phyloP scores from a whole-genome alignment of 2,113 vertebrate species.

The Clarias macrocephalus region DNA sequence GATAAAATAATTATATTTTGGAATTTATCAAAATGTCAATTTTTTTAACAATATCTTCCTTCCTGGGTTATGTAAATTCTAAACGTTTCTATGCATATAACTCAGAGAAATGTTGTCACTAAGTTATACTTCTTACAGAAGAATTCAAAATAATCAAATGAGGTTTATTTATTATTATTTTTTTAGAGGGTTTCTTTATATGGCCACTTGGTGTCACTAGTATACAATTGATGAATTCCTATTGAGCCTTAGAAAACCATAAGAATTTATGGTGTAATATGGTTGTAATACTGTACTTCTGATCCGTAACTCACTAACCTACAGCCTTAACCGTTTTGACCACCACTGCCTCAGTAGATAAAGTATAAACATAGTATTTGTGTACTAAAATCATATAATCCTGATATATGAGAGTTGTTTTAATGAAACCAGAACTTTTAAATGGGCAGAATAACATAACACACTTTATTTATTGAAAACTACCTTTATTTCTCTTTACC shows the following conservation, averaged over 20 bases:
- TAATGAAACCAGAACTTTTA: no score
- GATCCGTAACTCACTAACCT: no score
- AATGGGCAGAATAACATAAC: no score
- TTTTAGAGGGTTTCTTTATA: constrained; percentile 20
- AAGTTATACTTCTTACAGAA: background rate
- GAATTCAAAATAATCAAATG: background rate
- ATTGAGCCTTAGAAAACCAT: background rate
- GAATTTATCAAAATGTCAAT: background rate
- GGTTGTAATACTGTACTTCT: no score
- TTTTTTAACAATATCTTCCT: background rate
- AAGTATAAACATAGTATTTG: background rate
- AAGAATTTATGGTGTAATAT: background rate
- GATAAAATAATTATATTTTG: background rate
- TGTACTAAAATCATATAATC: background rate
- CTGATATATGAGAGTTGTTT: background rate
- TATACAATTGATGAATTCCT: constrained; percentile 34
- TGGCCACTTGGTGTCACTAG: constrained; percentile 68
- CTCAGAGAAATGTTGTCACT: background rate
- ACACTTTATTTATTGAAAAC: no score
- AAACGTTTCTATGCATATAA: background rate
- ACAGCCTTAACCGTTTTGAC: no score
- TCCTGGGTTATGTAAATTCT: background rate
- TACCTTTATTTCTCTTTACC: no score
- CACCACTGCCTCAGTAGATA: no score
- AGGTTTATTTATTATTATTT: no score